Base-by-base conservation (phyloP, 2,797 vertebrate species). In the Avahi laniger region DNA sequence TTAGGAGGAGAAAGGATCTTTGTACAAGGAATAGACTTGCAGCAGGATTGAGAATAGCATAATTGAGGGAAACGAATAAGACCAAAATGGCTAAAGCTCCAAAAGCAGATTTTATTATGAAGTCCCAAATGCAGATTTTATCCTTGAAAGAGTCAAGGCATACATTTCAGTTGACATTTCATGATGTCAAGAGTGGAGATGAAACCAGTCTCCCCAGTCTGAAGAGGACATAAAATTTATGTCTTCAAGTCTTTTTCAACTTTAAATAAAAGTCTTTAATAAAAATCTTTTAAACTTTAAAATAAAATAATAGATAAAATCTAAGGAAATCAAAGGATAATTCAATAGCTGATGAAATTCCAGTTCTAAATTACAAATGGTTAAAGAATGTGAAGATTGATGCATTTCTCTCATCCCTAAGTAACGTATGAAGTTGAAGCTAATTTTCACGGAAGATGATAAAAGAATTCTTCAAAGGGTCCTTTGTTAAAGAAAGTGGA, bases 131-230 rank as follows among this genome's bases (percentile, higher is more conserved):
- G 69, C 48, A 89, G 41, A 91, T 50, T 89, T 84, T 43, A 57
- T 82, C 73, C 67, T 69, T 93, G 72, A 93, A 96, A 94, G n/a
- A 75, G 54, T 69, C 41, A 73, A 83, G 5, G 46, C 46, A 79
- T 63, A 80, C 10, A 86, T 73, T 92, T 89, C 48, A 30, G 14
- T 52, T 81, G 86, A 79, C 54, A 73, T 91, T 81, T 70, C 26
- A n/a, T 22, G 69, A 48, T 33, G 26, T 50, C 59, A 91, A 78
- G 59, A 57, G 46, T 12, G 15, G 33, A 78, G 61, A 20, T 20
- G 59, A 54, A 93, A 54, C 87, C 52, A n/a, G 75, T 35, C 59
- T 85, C 14, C 52, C 26, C 22, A 63, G 63, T 65, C 22, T 86
- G 73, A 80, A 85, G 59, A 79, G 22, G 69, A 81, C 43, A 35